Evolutionary conservation across 2,797 vertebrate genomes (phyloP).

Genomic region (Rhabdophis nuchalis): DNA sequence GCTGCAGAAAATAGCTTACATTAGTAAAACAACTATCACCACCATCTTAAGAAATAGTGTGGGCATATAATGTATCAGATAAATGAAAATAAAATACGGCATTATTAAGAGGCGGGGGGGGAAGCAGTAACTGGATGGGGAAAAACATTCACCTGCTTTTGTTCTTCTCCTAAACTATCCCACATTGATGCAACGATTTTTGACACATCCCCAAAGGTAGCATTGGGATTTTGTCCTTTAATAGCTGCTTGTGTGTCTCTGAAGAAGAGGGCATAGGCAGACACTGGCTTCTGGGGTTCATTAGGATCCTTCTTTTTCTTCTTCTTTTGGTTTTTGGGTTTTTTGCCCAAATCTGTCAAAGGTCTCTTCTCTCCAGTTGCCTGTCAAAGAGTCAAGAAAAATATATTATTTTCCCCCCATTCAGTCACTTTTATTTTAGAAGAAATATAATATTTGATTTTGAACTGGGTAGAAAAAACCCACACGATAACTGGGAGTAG

Average conservation of each 20-base stretch:
- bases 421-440: not conserved
- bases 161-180: slow-evolving; percentile 95
- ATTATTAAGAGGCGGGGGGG: accelerated
- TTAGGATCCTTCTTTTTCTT: slow-evolving; percentile 99
- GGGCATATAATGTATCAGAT: not conserved
- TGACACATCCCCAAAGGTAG: slow-evolving; percentile 95
- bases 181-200: slow-evolving; percentile 99
- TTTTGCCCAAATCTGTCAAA: slow-evolving; percentile 91
- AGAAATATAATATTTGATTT: not conserved
- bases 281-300: slow-evolving; percentile 95
- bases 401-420: not conserved
- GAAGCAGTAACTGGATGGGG: not conserved
- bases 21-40: not conserved
- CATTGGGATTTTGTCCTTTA: slow-evolving; percentile 95
- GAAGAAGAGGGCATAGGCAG: slow-evolving; percentile 96
- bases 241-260: slow-evolving; percentile 97
- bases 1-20: not conserved
- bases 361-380: slow-evolving; percentile 93
- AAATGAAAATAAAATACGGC: not conserved
- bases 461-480: not conserved
- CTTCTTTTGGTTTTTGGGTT: slow-evolving; percentile 96
- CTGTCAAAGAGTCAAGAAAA: slow-evolving; percentile 68
- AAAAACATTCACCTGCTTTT: slow-evolving; percentile 85
- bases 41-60: not conserved
- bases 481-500: not conserved